A percentile compares a stretch with the other conserved stretches of the same genome.
Evolutionary conservation across 2,888 invertebrate genomes (phyloP).

Genomic region (Cryptocephalus moraei): DNA sequence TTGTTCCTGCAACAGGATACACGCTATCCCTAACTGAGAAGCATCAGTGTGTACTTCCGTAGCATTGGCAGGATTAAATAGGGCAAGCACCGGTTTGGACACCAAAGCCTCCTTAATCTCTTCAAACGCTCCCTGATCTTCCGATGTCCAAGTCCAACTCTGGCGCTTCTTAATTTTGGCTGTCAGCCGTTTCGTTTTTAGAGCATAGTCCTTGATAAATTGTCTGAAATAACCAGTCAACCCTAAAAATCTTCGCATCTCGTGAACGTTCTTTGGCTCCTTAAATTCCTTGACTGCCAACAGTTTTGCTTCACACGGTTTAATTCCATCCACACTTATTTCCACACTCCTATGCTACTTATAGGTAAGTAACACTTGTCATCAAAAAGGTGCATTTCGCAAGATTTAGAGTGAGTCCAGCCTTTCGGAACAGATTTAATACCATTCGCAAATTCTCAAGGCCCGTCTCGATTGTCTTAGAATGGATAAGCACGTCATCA

Average conservation of each 20-base stretch:
- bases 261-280: conserved; percentile 4
- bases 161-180: conserved; percentile 1
- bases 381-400: conserved; percentile 11
- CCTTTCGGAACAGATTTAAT: conserved; percentile 4
- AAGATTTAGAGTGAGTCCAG: conserved; percentile 9
- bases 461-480: conserved; percentile 5
- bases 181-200: conserved; percentile 3
- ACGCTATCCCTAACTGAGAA: too few relatives aligned
- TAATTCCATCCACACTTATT: conserved; percentile 3
- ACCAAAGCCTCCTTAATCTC: too few relatives aligned
- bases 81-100: too few relatives aligned
- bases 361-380: conserved; percentile 6
- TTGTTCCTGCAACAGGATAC: too few relatives aligned
- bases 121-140: background rate
- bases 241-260: conserved; percentile 8
- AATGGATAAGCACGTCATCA: conserved; percentile 9
- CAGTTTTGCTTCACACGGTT: conserved; percentile 5
- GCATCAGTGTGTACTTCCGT: too few relatives aligned
- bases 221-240: conserved; percentile 8
- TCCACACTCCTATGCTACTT: conserved; percentile 4
- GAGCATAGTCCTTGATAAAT: conserved; percentile 6
- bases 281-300: conserved; percentile 5
- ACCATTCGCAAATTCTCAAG: conserved; percentile 5
- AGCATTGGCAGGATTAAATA: too few relatives aligned
- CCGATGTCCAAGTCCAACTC: background rate